Percentiles rank a stretch among this genome's conserved stretches.
Conservation (phyloP, 2,113 vertebrate genomes). For the Sphyrna mokarran region DNA sequence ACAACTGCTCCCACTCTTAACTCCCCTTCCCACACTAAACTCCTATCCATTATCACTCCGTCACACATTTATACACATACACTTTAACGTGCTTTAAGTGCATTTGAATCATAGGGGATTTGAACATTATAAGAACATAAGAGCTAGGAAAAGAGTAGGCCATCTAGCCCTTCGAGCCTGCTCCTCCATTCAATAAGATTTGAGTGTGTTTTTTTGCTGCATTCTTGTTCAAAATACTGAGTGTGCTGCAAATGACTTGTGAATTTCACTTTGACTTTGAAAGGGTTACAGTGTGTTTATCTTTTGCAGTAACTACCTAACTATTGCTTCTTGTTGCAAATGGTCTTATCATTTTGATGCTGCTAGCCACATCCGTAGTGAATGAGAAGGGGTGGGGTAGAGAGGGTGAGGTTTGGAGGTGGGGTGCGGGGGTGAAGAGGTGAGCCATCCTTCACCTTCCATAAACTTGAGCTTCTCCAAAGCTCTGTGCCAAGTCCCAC, state of each 20-base stretch:
- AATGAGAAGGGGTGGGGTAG: not conserved
- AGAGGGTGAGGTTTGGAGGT: no score
- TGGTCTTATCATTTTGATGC: not conserved
- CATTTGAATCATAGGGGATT: not conserved
- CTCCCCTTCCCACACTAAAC: not conserved
- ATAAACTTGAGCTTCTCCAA: not conserved
- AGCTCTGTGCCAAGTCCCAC: not conserved
- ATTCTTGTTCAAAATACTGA: not conserved
- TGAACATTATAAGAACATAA: not conserved
- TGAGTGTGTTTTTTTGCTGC: not conserved
- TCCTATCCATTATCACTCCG: no score
- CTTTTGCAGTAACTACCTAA: not conserved
- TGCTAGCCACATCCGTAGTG: not conserved
- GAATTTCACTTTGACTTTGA: not conserved
- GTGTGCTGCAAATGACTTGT: not conserved
- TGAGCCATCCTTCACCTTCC: not conserved
- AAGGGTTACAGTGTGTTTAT: not conserved
- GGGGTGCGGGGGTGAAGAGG: not conserved
- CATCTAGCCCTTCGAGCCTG: no score
- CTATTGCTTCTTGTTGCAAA: not conserved
- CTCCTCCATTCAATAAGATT: no score
- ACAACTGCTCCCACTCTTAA: not conserved
- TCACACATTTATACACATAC: no score
- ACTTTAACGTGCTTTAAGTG: not conserved
- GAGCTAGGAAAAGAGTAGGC: no score